Evolutionary conservation across 2,113 vertebrate species (phyloP).

Genomic region (Cercocebus atys): DNA sequence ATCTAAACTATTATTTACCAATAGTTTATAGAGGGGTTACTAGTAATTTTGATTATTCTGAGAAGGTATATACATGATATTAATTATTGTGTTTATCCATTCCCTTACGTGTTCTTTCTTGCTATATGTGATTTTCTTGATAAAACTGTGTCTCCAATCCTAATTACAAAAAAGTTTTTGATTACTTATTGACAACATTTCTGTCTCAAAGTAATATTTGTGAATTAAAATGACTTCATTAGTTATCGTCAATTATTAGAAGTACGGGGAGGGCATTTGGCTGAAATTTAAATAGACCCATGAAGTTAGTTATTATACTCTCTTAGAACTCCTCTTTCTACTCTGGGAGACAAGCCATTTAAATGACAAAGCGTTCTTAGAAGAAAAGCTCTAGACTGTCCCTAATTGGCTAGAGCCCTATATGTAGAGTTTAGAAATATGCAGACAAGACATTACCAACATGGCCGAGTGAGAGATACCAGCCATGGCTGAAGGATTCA

Average conservation of each 20-base stretch:
- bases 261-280: neutral
- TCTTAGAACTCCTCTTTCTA: neutral
- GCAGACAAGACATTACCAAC: neutral
- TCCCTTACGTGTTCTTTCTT: neutral
- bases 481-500: neutral
- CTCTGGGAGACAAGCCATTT: neutral
- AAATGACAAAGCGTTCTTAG: neutral
- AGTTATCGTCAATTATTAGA: neutral
- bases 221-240: neutral
- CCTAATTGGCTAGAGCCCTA: neutral
- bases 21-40: neutral
- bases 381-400: neutral
- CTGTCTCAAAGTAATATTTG: neutral
- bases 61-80: neutral
- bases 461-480: neutral
- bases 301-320: neutral
- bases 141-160: neutral
- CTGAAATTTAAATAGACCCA: neutral
- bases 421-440: neutral
- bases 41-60: neutral
- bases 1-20: neutral
- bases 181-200: neutral
- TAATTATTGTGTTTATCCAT: neutral
- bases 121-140: neutral
- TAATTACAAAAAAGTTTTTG: neutral